Base-by-base conservation (phyloP, 2,888 invertebrate species). In the Erannis defoliaria region DNA sequence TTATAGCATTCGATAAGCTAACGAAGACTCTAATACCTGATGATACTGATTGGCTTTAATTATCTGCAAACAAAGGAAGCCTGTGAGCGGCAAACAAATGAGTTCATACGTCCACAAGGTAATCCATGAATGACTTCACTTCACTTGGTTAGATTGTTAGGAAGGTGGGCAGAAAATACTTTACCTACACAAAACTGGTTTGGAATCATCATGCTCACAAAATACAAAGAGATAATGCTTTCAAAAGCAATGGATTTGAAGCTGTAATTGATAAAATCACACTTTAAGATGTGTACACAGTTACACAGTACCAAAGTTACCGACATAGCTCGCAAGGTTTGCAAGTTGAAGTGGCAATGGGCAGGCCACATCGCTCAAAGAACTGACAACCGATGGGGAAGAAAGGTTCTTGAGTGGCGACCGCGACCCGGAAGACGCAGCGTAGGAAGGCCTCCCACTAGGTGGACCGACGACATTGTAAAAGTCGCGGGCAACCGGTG, bases 151-250 rank as follows among this genome's bases (percentile, higher is more conserved):
- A 46, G 18, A 38, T 46, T 46, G 29, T 21, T 26, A 23, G 23
- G 16, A 19, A 29, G 48, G 55, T 56, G 48, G 48, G 46, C 18
- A 55, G 38, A 46, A 16, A 40, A 29, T n/a, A 33, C 31, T 21
- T 40, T 38, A n/a, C 57, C 49, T 57, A 50, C 49, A 50, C 35
- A 33, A 12, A 55, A 42, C 40, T 21, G 55, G 40, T 49, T 31
- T 33, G 16, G 19, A 37, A 46, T 49, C 55, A 40, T 56, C 54
- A 35, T 21, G 14, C 31, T 21, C 26, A 35, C 12, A 10, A 0
- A 14, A 26, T 10, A 45, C 45, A 45, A 4, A 45, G 45, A 46
- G 9, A 10, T 8, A 16, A 14, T 12, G 21, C 19, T n/a, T 12
- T 26, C 1, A 12, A 33, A 1, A 14, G 37, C 16, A 37, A 37